Percentiles rank a stretch among this genome's conserved stretches.
Evolutionary conservation across 64 coral and sea anemone genomes (phyloP).

Genomic region (Montipora efflorescens): DNA sequence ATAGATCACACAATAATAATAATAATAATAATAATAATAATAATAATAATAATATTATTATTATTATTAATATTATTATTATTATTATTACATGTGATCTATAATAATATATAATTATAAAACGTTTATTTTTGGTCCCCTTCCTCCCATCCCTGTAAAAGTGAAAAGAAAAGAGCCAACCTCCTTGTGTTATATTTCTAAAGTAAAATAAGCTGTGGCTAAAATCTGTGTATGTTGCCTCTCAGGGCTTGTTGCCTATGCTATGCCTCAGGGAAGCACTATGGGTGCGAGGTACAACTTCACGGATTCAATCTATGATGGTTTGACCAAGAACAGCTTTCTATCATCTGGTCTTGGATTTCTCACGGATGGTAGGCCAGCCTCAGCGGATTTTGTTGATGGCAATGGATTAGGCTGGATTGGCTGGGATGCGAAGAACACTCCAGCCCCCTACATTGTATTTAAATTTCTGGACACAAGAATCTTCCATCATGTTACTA

Average conservation of each 20-base stretch:
- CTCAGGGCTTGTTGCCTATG: slow-evolving; percentile 72
- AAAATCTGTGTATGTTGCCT: background rate
- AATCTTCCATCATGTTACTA: slow-evolving; percentile 63
- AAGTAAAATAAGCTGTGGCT: background rate
- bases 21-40: too few relatives aligned
- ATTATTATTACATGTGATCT: too few relatives aligned
- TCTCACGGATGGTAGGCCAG: slow-evolving; percentile 67
- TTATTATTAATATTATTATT: too few relatives aligned
- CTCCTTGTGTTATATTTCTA: background rate
- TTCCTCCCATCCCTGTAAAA: too few relatives aligned
- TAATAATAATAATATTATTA: too few relatives aligned
- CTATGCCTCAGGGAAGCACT: slow-evolving; percentile 63
- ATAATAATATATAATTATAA: too few relatives aligned
- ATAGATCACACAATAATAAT: too few relatives aligned
- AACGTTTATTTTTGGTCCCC: too few relatives aligned
- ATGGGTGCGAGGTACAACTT: slow-evolving; percentile 26
- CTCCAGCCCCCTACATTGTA: slow-evolving; percentile 61
- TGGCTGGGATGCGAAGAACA: slow-evolving; percentile 46
- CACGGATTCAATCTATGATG: slow-evolving; percentile 80
- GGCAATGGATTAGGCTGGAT: slow-evolving; percentile 44
- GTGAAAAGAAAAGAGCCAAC: too few relatives aligned
- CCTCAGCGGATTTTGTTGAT: background rate
- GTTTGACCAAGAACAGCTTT: slow-evolving; percentile 37
- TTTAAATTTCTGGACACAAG: slow-evolving; percentile 69
- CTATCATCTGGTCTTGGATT: slow-evolving; percentile 66